Evolutionary conservation across 2,888 invertebrate genomes (phyloP).

Genomic region (Itoplectis maculator): DNA sequence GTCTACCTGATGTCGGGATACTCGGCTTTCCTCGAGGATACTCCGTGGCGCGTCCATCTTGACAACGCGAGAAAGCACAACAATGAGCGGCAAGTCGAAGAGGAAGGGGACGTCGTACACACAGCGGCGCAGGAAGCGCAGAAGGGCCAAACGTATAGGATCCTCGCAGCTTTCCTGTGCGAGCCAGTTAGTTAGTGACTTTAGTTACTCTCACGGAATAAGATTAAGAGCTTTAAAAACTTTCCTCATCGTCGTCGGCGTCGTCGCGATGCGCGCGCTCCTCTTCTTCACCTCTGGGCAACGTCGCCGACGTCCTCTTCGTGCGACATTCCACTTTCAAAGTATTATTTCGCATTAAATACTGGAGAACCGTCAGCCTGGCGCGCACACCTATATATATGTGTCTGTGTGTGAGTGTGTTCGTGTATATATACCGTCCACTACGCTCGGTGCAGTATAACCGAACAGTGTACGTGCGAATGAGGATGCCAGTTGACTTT

Average conservation of each 20-base stretch:
- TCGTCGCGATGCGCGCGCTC: too few relatives aligned
- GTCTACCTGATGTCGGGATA: too few relatives aligned
- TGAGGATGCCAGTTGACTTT: constrained; percentile 21
- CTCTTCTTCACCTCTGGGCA: constrained; percentile 32
- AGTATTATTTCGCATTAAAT: constrained; percentile 66
- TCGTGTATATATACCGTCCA: neutral
- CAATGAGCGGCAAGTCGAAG: constrained; percentile 27
- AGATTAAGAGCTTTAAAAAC: constrained; percentile 79
- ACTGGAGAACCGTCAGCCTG: constrained; percentile 45
- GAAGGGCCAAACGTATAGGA: constrained; percentile 57
- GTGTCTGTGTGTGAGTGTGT: neutral
- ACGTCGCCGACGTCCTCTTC: constrained; percentile 42
- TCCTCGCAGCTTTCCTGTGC: constrained; percentile 62
- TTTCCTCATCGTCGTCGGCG: constrained; percentile 73
- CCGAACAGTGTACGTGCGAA: constrained; percentile 31
- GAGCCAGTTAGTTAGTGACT: constrained; percentile 76
- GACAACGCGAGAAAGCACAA: constrained; percentile 15
- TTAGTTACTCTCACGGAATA: constrained; percentile 76
- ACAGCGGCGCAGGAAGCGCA: constrained; percentile 45
- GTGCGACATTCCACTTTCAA: constrained; percentile 40
- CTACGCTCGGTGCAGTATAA: neutral
- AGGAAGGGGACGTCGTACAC: constrained; percentile 22
- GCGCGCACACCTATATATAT: neutral
- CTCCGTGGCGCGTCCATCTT: too few relatives aligned
- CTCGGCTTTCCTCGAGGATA: neutral